Evolutionary conservation across 1,140 invertebrate genomes (phyloP), one percentile per base, ranked within the genome.

Genomic region (Nebria ingens): DNA sequence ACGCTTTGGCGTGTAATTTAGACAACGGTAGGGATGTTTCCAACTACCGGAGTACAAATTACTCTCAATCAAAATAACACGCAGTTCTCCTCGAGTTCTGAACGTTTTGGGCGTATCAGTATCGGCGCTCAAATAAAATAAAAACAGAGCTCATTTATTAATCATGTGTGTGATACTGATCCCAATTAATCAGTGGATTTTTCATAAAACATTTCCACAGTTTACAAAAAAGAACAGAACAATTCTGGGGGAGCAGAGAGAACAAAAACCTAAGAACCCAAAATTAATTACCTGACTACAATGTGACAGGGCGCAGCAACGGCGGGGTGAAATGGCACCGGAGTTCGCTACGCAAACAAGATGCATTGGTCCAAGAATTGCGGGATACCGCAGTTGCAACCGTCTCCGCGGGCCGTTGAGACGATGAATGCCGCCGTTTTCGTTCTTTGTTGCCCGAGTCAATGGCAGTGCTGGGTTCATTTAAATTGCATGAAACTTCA

Each of bases 401-500:
- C 4, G 40, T 9, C 17, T 45, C 40, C 6, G 3, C 6, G 15
- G 40, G 15, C 6, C 40, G 40, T 45, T 45, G 40, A 17, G 9
- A 12, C 3, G 40, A 45, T 4, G 40, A 45, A 17, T 45, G 40
- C 4, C 40, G 6, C 3, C 40, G 40, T 45, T 45, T 45, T 17
- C 40, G 9, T 45, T 45, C 40, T 17, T 45, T 45, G 15, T 17
- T 45, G 15, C 40, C 40, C 40, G 40, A 12, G 17, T 6, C 15
- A 17, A 45, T 17, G 9, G 40, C 17, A 12, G 40, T 17, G 3
- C 9, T 12, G 3, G 40, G 15, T 45, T 45, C 40, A 45, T 45
- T 45, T 17, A 45, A 17, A 45, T 65, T 58, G 52, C 51, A 64
- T 13, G 53, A 56, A 9, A 58, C 23, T 54, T 65, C 65, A 22